Conservation (phyloP, 2,888 invertebrate genomes). For the Trachelus stipa region DNA sequence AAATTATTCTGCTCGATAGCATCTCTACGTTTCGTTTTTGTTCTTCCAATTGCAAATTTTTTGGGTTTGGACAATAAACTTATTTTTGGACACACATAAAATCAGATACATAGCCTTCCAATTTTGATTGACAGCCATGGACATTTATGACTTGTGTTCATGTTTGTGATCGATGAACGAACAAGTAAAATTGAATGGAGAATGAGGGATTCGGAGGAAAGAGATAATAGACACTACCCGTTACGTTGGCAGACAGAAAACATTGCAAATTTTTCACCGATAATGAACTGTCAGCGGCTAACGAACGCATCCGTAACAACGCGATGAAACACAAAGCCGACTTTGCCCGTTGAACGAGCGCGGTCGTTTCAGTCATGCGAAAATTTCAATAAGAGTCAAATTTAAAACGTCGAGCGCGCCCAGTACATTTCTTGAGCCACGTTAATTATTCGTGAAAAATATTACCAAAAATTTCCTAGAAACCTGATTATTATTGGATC, state of each 20-base stretch:
- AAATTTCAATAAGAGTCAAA: background rate
- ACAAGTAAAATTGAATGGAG: background rate
- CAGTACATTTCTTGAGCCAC: background rate
- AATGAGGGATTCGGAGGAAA: background rate
- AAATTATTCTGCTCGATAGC: background rate
- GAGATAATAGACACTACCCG: background rate
- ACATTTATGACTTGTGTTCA: background rate
- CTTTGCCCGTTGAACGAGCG: background rate
- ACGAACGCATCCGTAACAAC: constrained; percentile 6
- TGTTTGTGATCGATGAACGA: background rate
- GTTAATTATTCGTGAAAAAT: background rate
- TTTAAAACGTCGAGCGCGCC: background rate
- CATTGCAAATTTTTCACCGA: constrained; percentile 36
- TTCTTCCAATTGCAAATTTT: background rate
- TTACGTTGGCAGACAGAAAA: background rate
- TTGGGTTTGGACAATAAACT: background rate
- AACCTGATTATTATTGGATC: background rate
- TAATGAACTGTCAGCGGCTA: constrained; percentile 41
- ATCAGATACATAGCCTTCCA: too few species aligned
- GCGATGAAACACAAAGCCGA: background rate
- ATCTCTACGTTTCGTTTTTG: background rate
- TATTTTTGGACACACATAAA: background rate
- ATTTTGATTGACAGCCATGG: background rate
- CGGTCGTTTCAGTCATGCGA: background rate
- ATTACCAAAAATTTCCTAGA: background rate